Evolutionary conservation across 2,113 vertebrate genomes (phyloP), one percentile per base, ranked within the genome.

Genomic region (Myotis lucifugus): DNA sequence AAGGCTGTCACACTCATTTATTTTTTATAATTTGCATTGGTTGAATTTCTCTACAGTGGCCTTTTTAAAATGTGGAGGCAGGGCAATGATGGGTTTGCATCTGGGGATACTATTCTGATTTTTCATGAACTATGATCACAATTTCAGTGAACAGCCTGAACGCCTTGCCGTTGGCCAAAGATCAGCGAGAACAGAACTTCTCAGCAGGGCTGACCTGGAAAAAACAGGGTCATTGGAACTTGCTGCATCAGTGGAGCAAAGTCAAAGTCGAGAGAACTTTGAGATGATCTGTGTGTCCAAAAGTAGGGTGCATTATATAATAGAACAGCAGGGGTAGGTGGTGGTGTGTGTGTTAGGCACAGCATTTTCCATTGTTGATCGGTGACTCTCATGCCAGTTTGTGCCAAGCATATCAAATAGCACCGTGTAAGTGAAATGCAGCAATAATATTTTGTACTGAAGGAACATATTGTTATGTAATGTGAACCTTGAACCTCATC

Each of bases 401-500:
- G 52, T 92, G 81, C 81, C 56, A 83, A 82, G 32, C 25, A 34
- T 61, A 93, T 83, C 83, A 85, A 95, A 52, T 69, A 56, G 87
- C 78, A 72, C 85, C 50, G 0, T 72, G 72, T 40, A 76, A 83
- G 95, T 83, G 73, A 88, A 86, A 19, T 74, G 78, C 88, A 67
- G 90, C 61, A 61, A 78, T 73, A 32, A 50, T 25, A 59, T 92
- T 96, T 95, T 95, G 88, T 81, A 78, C 50, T 13, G 76, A 67
- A 90, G 74, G 32, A 21, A 70, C 9, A 23, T 67, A 78, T 46
- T 59, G 48, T 76, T 92, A 82, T 88, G 25, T 95, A 93, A 92
- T 2, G 27, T 8, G 92, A 88, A 93, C 93, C 72, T 91, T 97
- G 93, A 96, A 90, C 73, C 37, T 93, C n/a, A 78, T 88, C n/a